Evolutionary conservation across 1,140 invertebrate genomes (phyloP).

Genomic region (Antheraea mylitta): DNA sequence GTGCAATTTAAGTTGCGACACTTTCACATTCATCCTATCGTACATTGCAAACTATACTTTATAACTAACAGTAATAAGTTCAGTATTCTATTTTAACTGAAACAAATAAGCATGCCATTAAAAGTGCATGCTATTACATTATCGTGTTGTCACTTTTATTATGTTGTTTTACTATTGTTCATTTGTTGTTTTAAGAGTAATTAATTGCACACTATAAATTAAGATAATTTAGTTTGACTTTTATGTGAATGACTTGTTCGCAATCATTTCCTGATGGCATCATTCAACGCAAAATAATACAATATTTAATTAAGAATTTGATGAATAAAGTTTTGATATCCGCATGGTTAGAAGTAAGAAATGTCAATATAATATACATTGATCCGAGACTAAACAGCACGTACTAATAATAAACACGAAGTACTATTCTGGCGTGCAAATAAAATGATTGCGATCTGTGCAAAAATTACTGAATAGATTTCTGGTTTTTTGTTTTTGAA

Average conservation of each 20-base stretch:
- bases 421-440: too few species aligned
- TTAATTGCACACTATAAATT: too few species aligned
- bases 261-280: background rate
- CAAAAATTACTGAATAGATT: too few species aligned
- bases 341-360: too few species aligned
- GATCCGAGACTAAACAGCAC: too few species aligned
- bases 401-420: too few species aligned
- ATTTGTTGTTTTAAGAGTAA: background rate
- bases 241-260: background rate
- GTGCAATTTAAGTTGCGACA: slow-evolving; percentile 17
- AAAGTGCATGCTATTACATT: background rate
- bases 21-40: background rate
- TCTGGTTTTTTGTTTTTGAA: too few species aligned
- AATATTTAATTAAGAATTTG: too few species aligned
- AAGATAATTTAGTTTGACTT: background rate
- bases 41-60: slow-evolving; percentile 2
- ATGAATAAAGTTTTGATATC: too few species aligned
- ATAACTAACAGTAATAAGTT: background rate
- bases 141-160: background rate
- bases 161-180: background rate
- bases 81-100: background rate
- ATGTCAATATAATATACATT: too few species aligned
- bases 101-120: background rate
- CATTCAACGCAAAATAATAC: too few species aligned
- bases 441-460: too few species aligned